Evolutionary conservation across 2,888 invertebrate species (phyloP).

Genomic region (Temnothorax rugatulus): DNA sequence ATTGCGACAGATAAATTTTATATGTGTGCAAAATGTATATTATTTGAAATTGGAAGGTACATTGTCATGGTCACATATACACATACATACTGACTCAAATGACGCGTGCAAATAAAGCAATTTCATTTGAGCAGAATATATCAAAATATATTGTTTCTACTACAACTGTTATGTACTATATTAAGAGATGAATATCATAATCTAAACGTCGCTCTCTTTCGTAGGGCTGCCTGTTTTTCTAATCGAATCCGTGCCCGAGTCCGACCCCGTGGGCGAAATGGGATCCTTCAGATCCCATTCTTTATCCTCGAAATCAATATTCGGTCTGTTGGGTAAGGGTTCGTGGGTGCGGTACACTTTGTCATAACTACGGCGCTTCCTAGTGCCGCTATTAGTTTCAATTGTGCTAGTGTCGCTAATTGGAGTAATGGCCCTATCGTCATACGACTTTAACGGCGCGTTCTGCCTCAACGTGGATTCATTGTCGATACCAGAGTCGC

Average conservation of each 20-base stretch:
- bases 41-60: conserved; percentile 14
- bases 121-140: neutral
- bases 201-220: conserved; percentile 83
- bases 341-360: conserved; percentile 94
- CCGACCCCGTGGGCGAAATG: conserved; percentile 75
- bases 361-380: conserved; percentile 92
- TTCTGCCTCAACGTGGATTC: conserved; percentile 71
- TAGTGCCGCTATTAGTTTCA: conserved; percentile 87
- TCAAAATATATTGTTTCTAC: neutral
- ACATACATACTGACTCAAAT: neutral
- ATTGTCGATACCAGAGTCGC: conserved; percentile 76
- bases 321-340: conserved; percentile 91
- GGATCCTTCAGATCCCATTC: conserved; percentile 91
- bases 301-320: conserved; percentile 93
- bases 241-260: conserved; percentile 73
- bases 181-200: neutral
- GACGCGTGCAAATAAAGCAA: conserved; percentile 5
- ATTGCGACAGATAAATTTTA: conserved; percentile 1
- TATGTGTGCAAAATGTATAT: neutral
- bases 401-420: conserved; percentile 87
- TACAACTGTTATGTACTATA: neutral
- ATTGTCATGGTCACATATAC: conserved; percentile 33
- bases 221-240: conserved; percentile 80
- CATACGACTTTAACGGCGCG: conserved; percentile 84
- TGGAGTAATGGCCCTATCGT: conserved; percentile 87